Percentiles rank a stretch among this genome's conserved stretches.
phyloP scores from a whole-genome alignment of 2,113 vertebrate species.

The Cepphus grylle region DNA sequence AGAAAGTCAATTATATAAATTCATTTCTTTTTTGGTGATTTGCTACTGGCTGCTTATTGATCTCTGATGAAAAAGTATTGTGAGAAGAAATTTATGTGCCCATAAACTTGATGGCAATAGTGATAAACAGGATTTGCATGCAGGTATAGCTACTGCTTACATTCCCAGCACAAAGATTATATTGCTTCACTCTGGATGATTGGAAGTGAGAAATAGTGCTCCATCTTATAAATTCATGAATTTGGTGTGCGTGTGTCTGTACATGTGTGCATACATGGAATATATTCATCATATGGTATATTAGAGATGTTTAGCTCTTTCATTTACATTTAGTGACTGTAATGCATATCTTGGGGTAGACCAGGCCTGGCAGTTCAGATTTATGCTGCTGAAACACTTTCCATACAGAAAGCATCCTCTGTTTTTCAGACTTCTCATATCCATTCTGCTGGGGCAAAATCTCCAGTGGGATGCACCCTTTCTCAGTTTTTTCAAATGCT shows the following conservation, averaged over 20 bases:
- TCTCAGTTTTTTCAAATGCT: background rate
- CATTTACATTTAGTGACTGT: background rate
- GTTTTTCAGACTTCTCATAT: background rate
- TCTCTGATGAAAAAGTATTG: conserved; percentile 39
- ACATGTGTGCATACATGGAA: background rate
- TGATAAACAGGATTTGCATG: conserved; percentile 32
- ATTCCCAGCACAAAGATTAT: background rate
- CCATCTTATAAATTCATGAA: background rate
- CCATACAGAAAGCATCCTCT: fast-evolving
- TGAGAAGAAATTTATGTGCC: conserved; percentile 22
- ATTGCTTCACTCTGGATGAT: background rate
- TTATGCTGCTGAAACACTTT: background rate
- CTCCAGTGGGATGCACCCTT: background rate
- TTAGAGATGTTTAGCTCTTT: background rate
- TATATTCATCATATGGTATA: background rate
- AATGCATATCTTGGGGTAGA: background rate
- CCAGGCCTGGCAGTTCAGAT: background rate
- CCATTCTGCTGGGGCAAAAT: background rate
- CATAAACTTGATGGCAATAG: background rate
- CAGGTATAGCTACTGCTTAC: background rate
- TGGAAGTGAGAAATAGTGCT: background rate
- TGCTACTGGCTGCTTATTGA: conserved; percentile 41
- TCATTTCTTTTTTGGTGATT: conserved; percentile 3
- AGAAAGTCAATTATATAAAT: conserved; percentile 25
- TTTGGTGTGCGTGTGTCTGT: background rate